Conservation (phyloP, 2,797 vertebrate species). For the Anisognathus igniventris region DNA sequence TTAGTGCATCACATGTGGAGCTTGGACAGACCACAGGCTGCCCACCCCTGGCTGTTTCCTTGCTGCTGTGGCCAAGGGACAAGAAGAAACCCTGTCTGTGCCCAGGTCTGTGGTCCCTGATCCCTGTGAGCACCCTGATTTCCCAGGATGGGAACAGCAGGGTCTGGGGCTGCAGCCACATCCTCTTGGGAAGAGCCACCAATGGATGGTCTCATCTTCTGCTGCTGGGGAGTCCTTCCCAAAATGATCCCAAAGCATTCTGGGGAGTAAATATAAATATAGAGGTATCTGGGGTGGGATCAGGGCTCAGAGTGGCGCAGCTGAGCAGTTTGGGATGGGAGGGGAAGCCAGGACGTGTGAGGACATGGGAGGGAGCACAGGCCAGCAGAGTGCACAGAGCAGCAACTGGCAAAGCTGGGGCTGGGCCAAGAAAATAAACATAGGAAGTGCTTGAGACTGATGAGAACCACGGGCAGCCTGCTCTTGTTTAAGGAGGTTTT, state of each 20-base stretch:
- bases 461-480: slow-evolving; percentile 25
- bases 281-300: not conserved
- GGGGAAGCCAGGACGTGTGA: not conserved
- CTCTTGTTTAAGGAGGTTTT: slow-evolving; percentile 20
- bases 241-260: fast-evolving
- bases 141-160: not conserved
- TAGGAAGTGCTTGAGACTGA: slow-evolving; percentile 28
- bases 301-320: fast-evolving
- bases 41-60: fast-evolving
- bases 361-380: not conserved
- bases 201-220: not conserved
- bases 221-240: not conserved
- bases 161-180: not conserved
- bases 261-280: not conserved
- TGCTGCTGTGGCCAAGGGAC: not conserved
- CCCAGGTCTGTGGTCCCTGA: not conserved
- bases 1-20: not conserved
- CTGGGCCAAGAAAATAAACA: slow-evolving; percentile 43
- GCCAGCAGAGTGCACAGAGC: not conserved
- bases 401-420: slow-evolving; percentile 33
- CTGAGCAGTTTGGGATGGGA: not conserved
- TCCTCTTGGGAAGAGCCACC: not conserved
- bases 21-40: not conserved
- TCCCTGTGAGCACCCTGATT: not conserved
- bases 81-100: not conserved